These are phyloP conservation scores for Pangasius macronema DNA, from an alignment of 2,797 vertebrate genomes.

Conservation along the genomic window DNA sequence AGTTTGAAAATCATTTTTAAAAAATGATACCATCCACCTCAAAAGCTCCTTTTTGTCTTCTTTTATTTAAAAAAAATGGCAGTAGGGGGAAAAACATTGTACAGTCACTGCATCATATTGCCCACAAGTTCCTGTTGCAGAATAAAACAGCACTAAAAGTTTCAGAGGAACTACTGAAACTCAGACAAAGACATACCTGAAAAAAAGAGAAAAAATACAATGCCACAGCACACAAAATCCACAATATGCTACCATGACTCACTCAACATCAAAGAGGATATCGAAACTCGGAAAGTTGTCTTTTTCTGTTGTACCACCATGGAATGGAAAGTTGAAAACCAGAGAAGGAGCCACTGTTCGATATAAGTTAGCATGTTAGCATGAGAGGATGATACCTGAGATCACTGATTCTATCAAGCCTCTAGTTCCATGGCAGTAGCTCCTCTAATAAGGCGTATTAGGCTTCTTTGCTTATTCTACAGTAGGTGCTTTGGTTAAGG, in stretches of 20 bases:
- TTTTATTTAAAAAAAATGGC: slow-evolving; percentile 57
- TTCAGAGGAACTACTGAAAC: slow-evolving; percentile 41
- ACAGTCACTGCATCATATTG: slow-evolving; percentile 29
- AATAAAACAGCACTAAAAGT: slow-evolving; percentile 31
- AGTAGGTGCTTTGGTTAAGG: slow-evolving; percentile 56
- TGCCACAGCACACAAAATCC: slow-evolving; percentile 38
- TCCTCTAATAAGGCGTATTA: slow-evolving; percentile 53
- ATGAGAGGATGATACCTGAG: slow-evolving; percentile 58
- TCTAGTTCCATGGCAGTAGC: slow-evolving; percentile 24
- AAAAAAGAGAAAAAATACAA: slow-evolving; percentile 31
- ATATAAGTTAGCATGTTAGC: slow-evolving; percentile 16
- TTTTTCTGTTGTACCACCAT: not conserved
- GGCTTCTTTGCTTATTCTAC: slow-evolving; percentile 49
- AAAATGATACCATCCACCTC: not conserved
- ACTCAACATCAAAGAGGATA: not conserved
- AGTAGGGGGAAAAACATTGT: slow-evolving; percentile 25
- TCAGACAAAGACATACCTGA: not conserved
- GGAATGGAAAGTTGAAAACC: not conserved
- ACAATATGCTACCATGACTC: slow-evolving; percentile 4
- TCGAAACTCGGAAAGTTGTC: not conserved
- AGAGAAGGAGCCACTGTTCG: slow-evolving; percentile 10
- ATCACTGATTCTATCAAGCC: slow-evolving; percentile 37
- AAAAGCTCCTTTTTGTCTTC: not conserved
- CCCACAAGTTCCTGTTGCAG: slow-evolving; percentile 23
- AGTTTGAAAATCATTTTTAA: not conserved